Evolutionary conservation across 2,797 vertebrate species (phyloP).

Genomic region (Eutrigla gurnardus): DNA sequence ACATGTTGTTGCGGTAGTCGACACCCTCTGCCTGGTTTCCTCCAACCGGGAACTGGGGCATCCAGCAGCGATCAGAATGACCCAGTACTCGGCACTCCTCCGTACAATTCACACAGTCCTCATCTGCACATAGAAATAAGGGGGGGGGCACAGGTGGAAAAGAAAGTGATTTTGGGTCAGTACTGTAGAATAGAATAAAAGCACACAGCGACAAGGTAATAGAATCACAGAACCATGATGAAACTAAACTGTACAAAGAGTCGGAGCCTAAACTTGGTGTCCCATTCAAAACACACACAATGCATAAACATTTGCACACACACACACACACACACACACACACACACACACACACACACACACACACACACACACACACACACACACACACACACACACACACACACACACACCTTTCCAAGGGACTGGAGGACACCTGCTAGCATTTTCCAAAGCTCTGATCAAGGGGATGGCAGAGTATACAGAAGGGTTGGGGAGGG

Average conservation of each 20-base stretch:
- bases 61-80: conserved; percentile 99
- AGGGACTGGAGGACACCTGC: conserved; percentile 84
- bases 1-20: conserved; percentile 99
- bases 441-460: conserved; percentile 82
- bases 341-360: conserved; percentile 34
- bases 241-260: conserved; percentile 52
- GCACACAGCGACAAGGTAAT: conserved; percentile 28
- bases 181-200: conserved; percentile 28
- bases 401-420: conserved; percentile 68
- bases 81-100: conserved; percentile 99
- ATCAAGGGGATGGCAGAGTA: conserved; percentile 83
- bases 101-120: conserved; percentile 99
- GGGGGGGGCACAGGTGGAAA: conserved; percentile 31
- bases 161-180: conserved; percentile 47
- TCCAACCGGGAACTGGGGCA: conserved; percentile 96
- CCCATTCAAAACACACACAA: too few relatives aligned
- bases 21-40: conserved; percentile 96
- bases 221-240: conserved; percentile 46
- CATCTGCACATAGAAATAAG: conserved; percentile 85
- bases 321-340: conserved; percentile 32
- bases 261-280: conserved; percentile 31
- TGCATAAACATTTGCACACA: conserved; percentile 24
- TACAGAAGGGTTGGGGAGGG: conserved; percentile 72
- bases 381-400: conserved; percentile 38
- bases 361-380: conserved; percentile 35